Conservation (phyloP, 2,797 vertebrate species). For the Enteromius fasciolatus region DNA sequence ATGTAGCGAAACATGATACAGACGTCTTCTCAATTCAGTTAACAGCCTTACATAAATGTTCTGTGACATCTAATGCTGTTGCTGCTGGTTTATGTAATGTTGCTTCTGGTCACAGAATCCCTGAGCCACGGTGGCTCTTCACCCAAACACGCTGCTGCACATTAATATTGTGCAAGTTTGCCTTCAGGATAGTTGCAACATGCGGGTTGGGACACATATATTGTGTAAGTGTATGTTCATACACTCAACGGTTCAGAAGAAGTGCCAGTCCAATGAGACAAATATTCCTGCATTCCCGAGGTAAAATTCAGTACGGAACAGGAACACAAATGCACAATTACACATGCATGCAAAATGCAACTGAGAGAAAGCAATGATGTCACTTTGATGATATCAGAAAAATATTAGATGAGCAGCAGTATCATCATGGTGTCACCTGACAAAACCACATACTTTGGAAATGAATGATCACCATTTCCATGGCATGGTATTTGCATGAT, state of each 20-base stretch:
- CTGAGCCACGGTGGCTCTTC: background rate
- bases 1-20: background rate
- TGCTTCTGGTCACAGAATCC: constrained; percentile 11
- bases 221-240: background rate
- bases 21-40: background rate
- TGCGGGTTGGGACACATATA: background rate
- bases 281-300: background rate
- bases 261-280: background rate
- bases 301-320: background rate
- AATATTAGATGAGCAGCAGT: background rate
- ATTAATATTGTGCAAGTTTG: constrained; percentile 21
- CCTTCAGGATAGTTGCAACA: background rate
- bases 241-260: background rate
- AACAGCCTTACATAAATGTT: constrained; percentile 13
- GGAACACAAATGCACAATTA: background rate
- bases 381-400: background rate
- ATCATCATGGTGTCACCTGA: background rate
- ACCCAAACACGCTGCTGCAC: background rate
- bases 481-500: background rate
- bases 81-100: constrained; percentile 22
- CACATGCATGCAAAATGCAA: background rate
- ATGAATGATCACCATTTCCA: background rate
- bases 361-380: background rate
- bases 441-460: background rate
- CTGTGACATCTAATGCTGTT: constrained; percentile 1